Evolutionary conservation across 2,797 vertebrate genomes (phyloP).

Genomic region (Mastacembelus armatus): DNA sequence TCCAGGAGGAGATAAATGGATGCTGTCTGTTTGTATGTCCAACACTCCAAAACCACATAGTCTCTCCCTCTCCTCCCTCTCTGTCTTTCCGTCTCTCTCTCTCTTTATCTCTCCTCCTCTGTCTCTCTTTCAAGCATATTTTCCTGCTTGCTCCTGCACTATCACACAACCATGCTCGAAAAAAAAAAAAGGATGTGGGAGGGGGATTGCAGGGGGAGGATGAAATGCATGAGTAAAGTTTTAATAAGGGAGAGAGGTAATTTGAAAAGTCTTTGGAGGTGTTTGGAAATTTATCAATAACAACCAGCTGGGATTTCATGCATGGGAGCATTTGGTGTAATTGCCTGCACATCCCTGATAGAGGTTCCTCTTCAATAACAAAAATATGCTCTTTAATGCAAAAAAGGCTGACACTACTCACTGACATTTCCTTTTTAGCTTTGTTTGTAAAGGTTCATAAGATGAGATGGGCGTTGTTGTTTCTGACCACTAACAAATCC

Average conservation of each 20-base stretch:
- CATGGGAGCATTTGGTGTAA: constrained; percentile 87
- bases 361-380: constrained; percentile 84
- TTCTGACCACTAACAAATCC: constrained; percentile 61
- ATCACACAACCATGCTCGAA: constrained; percentile 66
- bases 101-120: constrained; percentile 24
- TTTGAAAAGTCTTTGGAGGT: constrained; percentile 87
- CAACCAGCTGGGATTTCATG: constrained; percentile 87
- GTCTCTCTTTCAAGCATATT: constrained; percentile 53
- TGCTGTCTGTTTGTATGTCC: constrained; percentile 74
- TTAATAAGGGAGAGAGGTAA: constrained; percentile 85
- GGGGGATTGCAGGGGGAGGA: constrained; percentile 25
- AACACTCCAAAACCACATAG: constrained; percentile 61
- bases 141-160: constrained; percentile 62
- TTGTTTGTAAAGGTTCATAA: constrained; percentile 48
- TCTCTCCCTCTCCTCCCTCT: constrained; percentile 11
- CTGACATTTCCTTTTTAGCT: constrained; percentile 49
- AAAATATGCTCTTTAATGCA: constrained; percentile 80
- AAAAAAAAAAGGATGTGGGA: constrained; percentile 24
- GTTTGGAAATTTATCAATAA: constrained; percentile 89
- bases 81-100: constrained; percentile 7
- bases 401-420: constrained; percentile 69
- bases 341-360: constrained; percentile 88
- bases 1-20: constrained; percentile 77
- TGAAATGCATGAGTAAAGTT: constrained; percentile 86
- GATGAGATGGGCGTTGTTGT: constrained; percentile 53